Evolutionary conservation across 1,140 invertebrate genomes (phyloP).

Genomic region (Cotesia typhae): DNA sequence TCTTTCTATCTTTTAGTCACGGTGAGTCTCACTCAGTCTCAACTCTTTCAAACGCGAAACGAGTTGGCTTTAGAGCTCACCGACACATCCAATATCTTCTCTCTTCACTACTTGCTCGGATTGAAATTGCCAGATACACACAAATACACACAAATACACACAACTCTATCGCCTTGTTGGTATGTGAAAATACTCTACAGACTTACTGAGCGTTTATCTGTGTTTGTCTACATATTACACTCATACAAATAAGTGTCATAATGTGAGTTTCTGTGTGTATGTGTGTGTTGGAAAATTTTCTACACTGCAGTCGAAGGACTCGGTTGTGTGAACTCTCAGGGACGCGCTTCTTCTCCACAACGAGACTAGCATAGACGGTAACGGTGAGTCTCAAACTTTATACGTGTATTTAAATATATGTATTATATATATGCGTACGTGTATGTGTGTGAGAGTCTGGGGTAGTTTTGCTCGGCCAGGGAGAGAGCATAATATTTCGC

Average conservation of each 20-base stretch:
- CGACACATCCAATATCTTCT: conserved; percentile 31
- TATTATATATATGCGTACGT: background rate
- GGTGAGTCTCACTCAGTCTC: background rate
- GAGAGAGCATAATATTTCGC: conserved; percentile 27
- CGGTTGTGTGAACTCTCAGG: conserved; percentile 24
- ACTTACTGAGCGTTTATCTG: too few species aligned
- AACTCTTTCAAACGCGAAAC: conserved; percentile 28
- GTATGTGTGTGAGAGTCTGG: background rate
- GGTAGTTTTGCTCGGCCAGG: conserved; percentile 16
- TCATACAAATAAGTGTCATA: background rate
- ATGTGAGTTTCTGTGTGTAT: background rate
- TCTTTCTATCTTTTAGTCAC: conserved; percentile 9
- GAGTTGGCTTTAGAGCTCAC: conserved; percentile 30
- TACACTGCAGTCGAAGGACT: conserved; percentile 21
- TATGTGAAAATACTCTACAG: background rate
- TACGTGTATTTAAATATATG: background rate
- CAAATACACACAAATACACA: conserved; percentile 12
- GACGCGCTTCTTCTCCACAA: conserved; percentile 17
- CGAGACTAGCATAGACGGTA: background rate
- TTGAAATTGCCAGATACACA: conserved; percentile 28
- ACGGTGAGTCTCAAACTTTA: background rate
- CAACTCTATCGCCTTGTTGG: background rate
- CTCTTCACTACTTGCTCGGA: conserved; percentile 13
- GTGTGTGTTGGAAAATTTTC: conserved; percentile 20
- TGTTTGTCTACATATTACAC: background rate